Conservation (phyloP, 2,888 invertebrate species). For the Aphodius granarius region DNA sequence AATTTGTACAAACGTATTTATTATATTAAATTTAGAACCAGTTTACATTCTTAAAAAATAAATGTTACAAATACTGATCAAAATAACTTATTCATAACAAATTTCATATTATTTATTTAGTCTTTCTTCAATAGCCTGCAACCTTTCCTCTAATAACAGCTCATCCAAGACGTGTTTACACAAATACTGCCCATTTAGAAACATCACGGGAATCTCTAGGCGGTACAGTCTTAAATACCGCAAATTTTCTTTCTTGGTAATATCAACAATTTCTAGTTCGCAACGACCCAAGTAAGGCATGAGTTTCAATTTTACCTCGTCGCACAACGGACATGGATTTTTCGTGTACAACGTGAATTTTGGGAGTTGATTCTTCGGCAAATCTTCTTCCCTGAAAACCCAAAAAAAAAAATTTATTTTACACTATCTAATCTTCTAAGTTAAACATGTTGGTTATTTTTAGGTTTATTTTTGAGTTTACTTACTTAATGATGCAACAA, state of each 20-base stretch:
- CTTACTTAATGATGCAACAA: not conserved
- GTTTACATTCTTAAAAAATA: not conserved
- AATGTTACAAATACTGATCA: not conserved
- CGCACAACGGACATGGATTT: slow-evolving; percentile 80
- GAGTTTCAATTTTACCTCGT: slow-evolving; percentile 71
- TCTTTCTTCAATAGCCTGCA: slow-evolving; percentile 41
- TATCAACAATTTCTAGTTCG: slow-evolving; percentile 73
- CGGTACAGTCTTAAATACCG: slow-evolving; percentile 74
- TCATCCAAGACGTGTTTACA: slow-evolving; percentile 74
- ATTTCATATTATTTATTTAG: not conserved
- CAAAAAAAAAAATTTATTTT: slow-evolving; percentile 39
- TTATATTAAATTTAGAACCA: not conserved
- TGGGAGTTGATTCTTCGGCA: slow-evolving; percentile 55
- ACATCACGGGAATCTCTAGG: slow-evolving; percentile 86
- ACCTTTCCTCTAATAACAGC: slow-evolving; percentile 58
- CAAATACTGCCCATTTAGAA: slow-evolving; percentile 79
- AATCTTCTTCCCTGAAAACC: slow-evolving; percentile 56
- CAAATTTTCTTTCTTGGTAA: slow-evolving; percentile 72
- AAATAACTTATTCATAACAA: not conserved
- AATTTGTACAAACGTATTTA: not conserved
- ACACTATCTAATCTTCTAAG: not conserved
- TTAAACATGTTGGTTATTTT: not conserved
- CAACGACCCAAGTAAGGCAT: slow-evolving; percentile 62
- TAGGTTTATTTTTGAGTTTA: not conserved
- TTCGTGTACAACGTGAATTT: slow-evolving; percentile 80